Conservation (phyloP, 2,888 invertebrate genomes). For the Limnephilus rhombicus region DNA sequence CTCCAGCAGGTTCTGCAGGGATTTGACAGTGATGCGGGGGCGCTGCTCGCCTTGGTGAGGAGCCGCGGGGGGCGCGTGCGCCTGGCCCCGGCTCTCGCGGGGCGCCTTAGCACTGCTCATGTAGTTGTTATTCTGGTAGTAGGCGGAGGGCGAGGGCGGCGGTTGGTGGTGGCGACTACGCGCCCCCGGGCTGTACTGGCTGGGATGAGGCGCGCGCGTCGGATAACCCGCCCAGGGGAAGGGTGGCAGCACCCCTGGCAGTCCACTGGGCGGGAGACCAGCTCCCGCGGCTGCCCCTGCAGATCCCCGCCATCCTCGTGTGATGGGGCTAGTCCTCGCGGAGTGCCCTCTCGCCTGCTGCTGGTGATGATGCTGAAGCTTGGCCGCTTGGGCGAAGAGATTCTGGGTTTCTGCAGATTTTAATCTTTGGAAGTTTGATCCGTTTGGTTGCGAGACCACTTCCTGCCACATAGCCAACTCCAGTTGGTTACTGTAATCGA, state of each 20-base stretch:
- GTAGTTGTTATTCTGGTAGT: conserved; percentile 75
- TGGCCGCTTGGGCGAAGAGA: conserved; percentile 74
- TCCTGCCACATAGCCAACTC: conserved; percentile 85
- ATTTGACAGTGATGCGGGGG: conserved; percentile 81
- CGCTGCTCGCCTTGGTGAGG: conserved; percentile 73
- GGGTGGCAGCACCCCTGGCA: conserved; percentile 66
- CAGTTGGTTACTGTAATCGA: conserved; percentile 78
- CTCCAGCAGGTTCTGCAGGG: conserved; percentile 80
- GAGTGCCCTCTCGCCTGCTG: conserved; percentile 73
- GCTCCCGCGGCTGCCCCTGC: conserved; percentile 37
- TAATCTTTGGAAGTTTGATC: conserved; percentile 71
- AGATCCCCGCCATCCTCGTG: conserved; percentile 66
- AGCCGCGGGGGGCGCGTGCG: conserved; percentile 68
- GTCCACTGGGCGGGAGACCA: conserved; percentile 66
- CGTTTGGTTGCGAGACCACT: conserved; percentile 78
- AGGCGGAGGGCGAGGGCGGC: conserved; percentile 67
- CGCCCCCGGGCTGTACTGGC: conserved; percentile 71
- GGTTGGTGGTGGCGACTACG: conserved; percentile 70
- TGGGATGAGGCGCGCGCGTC: conserved; percentile 68
- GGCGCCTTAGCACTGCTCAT: conserved; percentile 73
- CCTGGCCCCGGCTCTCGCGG: conserved; percentile 70
- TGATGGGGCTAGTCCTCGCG: conserved; percentile 74
- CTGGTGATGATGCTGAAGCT: conserved; percentile 69
- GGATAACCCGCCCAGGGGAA: conserved; percentile 69
- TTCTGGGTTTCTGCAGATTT: conserved; percentile 74